A percentile compares a stretch with the other conserved stretches of the same genome.
Evolutionary conservation across 2,113 vertebrate genomes (phyloP).

Genomic region (Odocoileus virginianus): DNA sequence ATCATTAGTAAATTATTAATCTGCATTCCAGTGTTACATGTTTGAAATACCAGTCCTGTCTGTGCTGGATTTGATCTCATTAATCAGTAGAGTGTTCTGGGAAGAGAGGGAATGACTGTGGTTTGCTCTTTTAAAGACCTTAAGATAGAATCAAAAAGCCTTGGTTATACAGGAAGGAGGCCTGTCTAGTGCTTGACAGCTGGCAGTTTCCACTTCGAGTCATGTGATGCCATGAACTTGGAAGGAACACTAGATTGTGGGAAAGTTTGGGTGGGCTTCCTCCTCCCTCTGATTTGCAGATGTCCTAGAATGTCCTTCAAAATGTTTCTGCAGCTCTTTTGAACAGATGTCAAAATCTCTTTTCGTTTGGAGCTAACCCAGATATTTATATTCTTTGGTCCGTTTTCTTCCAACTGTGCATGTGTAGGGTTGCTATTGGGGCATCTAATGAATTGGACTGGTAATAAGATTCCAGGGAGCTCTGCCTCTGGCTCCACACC

Average conservation of each 20-base stretch:
- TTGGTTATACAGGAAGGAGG: conserved; percentile 53
- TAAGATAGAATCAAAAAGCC: conserved; percentile 63
- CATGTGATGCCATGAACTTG: conserved; percentile 26
- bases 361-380: conserved; percentile 12
- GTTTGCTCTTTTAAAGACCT: conserved; percentile 72
- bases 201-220: conserved; percentile 54
- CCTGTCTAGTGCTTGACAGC: conserved; percentile 43
- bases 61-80: conserved; percentile 73
- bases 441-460: neutral
- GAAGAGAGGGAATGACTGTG: conserved; percentile 68
- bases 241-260: conserved; percentile 34
- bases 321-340: conserved; percentile 18
- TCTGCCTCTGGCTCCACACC: neutral
- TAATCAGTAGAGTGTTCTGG: conserved; percentile 77
- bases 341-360: conserved; percentile 39
- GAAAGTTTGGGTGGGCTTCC: conserved; percentile 59
- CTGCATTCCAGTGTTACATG: conserved; percentile 67
- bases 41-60: conserved; percentile 79
- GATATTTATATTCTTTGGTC: neutral
- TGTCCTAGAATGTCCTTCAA: neutral
- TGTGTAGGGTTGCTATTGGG: neutral
- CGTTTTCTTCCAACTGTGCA: neutral
- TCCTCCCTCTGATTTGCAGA: neutral
- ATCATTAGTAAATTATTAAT: conserved; percentile 74
- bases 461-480: neutral